Evolutionary conservation across 2,113 vertebrate genomes (phyloP), one percentile per base, ranked within the genome.

Genomic region (Gavialis gangeticus): DNA sequence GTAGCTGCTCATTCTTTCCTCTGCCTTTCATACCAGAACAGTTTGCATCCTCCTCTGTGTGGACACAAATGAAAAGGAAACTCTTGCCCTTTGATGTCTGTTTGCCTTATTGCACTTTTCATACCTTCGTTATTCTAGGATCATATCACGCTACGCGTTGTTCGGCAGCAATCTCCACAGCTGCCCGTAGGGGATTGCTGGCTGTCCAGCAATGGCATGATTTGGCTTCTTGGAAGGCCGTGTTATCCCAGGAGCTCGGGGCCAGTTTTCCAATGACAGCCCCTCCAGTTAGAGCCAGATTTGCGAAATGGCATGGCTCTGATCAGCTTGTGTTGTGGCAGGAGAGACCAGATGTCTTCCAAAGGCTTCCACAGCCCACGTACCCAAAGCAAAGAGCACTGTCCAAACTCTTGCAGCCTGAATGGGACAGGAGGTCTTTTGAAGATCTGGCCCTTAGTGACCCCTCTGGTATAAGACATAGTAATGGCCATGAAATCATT

Each of bases 101-200:
- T 92, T 96, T 96, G 80, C 91, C 93, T 57, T 66, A 66, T 89
- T 97, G 89, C 80, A 56, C 58, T 96, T 95, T 92, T 89, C 75
- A 82, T 80, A 82, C 69, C 10, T 96, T 66, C 92, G n/a, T 94
- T 93, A 93, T 96, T 93, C 60, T 73, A 85, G 90, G 83, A 94
- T 90, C 94, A 76, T 85, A 78, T 54, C 90, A 91, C 91, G 88
- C 63, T 37, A 88, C 91, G 93, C 78, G 88, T 24, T 5, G 13
- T 76, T 79, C 67, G 92, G 58, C 77, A 79, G 83, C 96, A 95
- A 95, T 83, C 94, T 96, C 76, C 73, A 71, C 67, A 87, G 73
- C 88, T 89, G 76, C 87, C 95, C 83, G 67, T 85, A 83, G 95
- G 86, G 82, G 91, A 92, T 94, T 96, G 92, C 59, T 94, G 71